Base-by-base conservation (phyloP, 2,113 vertebrate species). In the Dipodomys ordii region DNA sequence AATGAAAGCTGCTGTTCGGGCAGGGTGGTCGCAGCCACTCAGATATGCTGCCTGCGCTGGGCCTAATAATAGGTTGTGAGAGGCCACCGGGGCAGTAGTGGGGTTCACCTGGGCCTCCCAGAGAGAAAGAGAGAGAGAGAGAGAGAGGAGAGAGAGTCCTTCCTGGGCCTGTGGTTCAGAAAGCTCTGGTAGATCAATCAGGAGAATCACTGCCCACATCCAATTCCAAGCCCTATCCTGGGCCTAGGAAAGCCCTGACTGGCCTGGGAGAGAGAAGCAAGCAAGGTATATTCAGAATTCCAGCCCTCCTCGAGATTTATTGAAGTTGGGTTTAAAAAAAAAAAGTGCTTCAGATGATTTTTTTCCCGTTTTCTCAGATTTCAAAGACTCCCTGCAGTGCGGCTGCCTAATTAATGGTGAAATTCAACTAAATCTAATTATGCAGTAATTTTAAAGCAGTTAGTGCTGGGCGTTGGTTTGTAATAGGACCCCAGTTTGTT, bases 341-440 rank as follows among this genome's bases (percentile, higher is more conserved):
- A 97, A 98, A 98, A 95, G 97, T 97, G 96, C 98, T 97, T 98
- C 97, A 98, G 97, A 98, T 98, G 97, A 98, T 98, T 98, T 98
- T 98, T 98, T 98, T 97, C 96, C 97, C 98, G 98, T 98, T 98
- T 98, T 98, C 98, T 98, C 97, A 96, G 97, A 98, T 98, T 98
- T 98, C 98, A 98, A 97, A 98, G 97, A 97, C 98, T 98, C 97
- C 98, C 98, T 94, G 98, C 98, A 96, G 98, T 97, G 98, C 96
- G 97, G 97, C 97, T 98, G 98, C 98, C 97, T 98, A 98, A 98
- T 98, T 98, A 98, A 98, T 98, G 98, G 98, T 98, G 98, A 98
- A 98, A 98, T 98, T 98, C 98, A 98, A 97, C 98, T 98, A 98
- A 98, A 98, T 98, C 98, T 98, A 98, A 98, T 98, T 98, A 98